Base-by-base conservation (phyloP, 2,113 vertebrate species). In the Ptychochromis oligacanthus region DNA sequence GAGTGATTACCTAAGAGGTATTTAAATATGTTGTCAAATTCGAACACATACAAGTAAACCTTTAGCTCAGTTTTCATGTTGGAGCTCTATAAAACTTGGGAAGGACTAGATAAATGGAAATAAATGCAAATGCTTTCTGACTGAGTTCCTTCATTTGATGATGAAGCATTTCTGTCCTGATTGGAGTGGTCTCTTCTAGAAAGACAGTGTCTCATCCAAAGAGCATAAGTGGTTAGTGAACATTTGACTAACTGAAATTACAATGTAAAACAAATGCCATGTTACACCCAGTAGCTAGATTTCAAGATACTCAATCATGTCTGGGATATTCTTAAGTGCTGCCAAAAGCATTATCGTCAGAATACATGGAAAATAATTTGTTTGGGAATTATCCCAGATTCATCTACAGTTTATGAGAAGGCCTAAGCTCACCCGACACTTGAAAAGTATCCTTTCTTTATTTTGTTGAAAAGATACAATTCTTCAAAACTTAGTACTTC, bases 141-240 rank as follows among this genome's bases (percentile, higher is more conserved):
- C 75, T 65, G 82, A 81, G 22, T 61, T 40, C 26, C 28, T 84
- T 80, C 26, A 55, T 49, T 28, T 60, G 70, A 80, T 81, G 82
- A 83, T 75, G 64, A 82, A 84, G 77, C 26, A 3, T 80, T 70
- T 80, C 38, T 34, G 3, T 43, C 65, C 83, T 93, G 94, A 95
- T 95, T 95, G 87, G 76, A 92, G 89, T 85, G 84, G 24, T 49
- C 87, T 86, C 84, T 24, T 86, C 60, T 43, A 38, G 59, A 56
- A 72, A 54, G 74, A 80, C 31, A 34, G 49, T 34, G 58, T 3
- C 64, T 56, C 43, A 3, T 80, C 46, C 20, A 52, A 20, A 61
- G 22, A 65, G 18, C n/a, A 10, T 5, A 34, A 78, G 77, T 40
- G 15, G 20, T 75, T 46, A 26, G 22, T 43, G 72, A 78, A 74